Evolutionary conservation across 2,888 invertebrate genomes (phyloP), one percentile per base, ranked within the genome.

Genomic region (Leptarthrus brevirostris): DNA sequence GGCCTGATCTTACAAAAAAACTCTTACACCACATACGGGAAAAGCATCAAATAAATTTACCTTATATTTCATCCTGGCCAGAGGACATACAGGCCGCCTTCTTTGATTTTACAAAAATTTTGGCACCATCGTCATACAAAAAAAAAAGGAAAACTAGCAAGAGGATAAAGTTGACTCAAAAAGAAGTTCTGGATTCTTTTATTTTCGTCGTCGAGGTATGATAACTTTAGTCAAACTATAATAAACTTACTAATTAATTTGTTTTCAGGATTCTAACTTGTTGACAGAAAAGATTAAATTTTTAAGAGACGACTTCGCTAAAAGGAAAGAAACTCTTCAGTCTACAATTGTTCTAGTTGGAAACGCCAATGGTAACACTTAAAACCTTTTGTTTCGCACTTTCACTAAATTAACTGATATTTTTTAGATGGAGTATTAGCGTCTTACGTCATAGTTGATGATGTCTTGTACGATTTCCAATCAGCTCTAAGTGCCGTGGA

Each of bases 141-240:
- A 49, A 18, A 49, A 49, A 49, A n/a, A 49, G 16, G 16, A 6
- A 5, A 2, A 3, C 2, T 16, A 18, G 16, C 3, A 56, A 56
- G 14, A 26, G 56, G 24, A 26, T 56, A 3, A 56, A 56, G 16
- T 30, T 56, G 4, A 26, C 56, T 56, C 10, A 30, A 12, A 56
- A 56, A 56, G 56, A 56, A 56, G 56, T 56, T 26, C 14, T 56
- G 16, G 30, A 56, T 56, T 30, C 56, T 30, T 56, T 56, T 30
- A 14, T 56, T 26, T 30, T 56, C 3, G 6, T 56, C 10, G 14
- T 56, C 26, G 26, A 56, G 14, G 56, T 30, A 56, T 20, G 20
- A 30, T 22, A 52, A 14, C 14, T 16, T n/a, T 44, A 44, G 3
- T n/a, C 12, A 8, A 44, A 14, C 3, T 3, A n/a, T 44, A 44